phyloP scores from a whole-genome alignment of 2,888 invertebrate species.

The Sussaba pulchella region DNA sequence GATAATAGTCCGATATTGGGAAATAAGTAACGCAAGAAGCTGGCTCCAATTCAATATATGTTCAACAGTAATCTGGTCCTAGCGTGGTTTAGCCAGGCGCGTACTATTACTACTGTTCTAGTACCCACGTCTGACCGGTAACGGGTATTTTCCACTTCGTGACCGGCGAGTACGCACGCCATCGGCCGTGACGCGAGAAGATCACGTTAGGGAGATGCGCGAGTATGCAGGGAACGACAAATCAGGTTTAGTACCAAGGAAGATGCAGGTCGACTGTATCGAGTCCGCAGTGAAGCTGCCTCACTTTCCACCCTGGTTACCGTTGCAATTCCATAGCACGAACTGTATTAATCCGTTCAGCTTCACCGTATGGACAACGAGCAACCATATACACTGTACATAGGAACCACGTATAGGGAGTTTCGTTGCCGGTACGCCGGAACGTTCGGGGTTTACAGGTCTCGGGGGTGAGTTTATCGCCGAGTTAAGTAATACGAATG shows the following conservation, averaged over 20 bases:
- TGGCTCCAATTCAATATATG: not conserved
- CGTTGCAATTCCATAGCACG: not conserved
- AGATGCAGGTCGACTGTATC: slow-evolving; percentile 74
- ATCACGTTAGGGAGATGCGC: slow-evolving; percentile 40
- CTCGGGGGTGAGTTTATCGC: slow-evolving; percentile 84
- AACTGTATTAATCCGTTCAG: slow-evolving; percentile 34
- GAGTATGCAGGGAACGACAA: slow-evolving; percentile 68
- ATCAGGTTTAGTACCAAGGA: slow-evolving; percentile 77
- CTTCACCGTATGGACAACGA: slow-evolving; percentile 39
- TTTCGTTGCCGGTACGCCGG: slow-evolving; percentile 60
- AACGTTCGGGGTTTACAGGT: slow-evolving; percentile 77
- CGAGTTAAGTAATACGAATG: slow-evolving; percentile 86
- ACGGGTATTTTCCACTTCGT: slow-evolving; percentile 14
- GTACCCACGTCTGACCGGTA: not conserved
- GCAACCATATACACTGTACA: slow-evolving; percentile 18
- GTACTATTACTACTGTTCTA: not conserved
- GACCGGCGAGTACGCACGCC: not conserved
- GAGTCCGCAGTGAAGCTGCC: slow-evolving; percentile 51
- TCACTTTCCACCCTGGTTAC: not conserved
- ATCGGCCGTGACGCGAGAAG: slow-evolving; percentile 24
- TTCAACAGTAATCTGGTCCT: not conserved
- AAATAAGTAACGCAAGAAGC: too few relatives aligned
- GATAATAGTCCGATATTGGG: too few relatives aligned
- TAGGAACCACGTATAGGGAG: slow-evolving; percentile 37
- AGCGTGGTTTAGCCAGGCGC: not conserved